phyloP scores from a whole-genome alignment of 2,113 vertebrate species.

The Callospermophilus lateralis region DNA sequence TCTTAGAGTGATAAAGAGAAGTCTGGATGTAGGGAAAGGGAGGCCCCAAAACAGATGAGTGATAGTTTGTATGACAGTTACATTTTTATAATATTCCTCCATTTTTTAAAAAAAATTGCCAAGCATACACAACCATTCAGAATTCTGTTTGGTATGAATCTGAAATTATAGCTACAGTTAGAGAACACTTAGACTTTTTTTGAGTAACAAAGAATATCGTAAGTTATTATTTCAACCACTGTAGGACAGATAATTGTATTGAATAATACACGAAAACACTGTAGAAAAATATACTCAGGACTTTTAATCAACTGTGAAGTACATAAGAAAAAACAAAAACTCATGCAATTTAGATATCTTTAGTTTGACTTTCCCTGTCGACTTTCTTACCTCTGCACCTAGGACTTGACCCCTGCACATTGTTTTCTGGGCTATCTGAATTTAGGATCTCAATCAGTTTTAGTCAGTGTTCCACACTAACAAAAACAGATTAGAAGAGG shows the following conservation, averaged over 20 bases:
- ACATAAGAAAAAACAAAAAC: not conserved
- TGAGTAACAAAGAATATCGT: not conserved
- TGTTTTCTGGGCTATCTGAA: not conserved
- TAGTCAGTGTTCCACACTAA: not conserved
- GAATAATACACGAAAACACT: not conserved
- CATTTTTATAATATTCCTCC: not conserved
- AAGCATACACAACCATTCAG: not conserved
- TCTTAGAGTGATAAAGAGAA: not conserved
- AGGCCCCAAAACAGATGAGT: not conserved
- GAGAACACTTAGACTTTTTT: not conserved
- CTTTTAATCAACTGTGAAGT: not conserved
- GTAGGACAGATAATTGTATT: not conserved
- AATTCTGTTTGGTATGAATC: not conserved
- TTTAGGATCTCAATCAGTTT: not conserved
- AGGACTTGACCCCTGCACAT: rapidly evolving
- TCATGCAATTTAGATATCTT: not conserved
- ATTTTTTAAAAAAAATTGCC: not conserved
- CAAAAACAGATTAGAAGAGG: not conserved
- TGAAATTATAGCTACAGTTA: not conserved
- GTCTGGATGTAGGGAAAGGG: rapidly evolving
- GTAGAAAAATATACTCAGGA: not conserved
- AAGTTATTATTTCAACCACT: not conserved
- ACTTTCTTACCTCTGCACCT: not conserved
- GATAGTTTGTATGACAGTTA: not conserved
- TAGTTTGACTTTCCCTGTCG: not conserved